Conservation (phyloP, 2,797 vertebrate species). For the Pseudocheirus occidentalis region DNA sequence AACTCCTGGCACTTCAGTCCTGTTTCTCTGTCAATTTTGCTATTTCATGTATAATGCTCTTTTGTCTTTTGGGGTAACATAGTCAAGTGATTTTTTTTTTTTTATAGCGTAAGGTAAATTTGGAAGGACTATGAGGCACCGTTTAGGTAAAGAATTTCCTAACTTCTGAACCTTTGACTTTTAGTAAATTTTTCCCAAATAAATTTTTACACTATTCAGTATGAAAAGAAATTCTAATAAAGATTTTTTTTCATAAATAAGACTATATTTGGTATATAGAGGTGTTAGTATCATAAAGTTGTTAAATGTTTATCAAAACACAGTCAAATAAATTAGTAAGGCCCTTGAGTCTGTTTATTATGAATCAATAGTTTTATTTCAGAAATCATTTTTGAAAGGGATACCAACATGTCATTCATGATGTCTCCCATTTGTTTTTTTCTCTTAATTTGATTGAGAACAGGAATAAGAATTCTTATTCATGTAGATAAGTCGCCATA, state of each 20-base stretch:
- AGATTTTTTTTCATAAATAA: background rate
- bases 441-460: background rate
- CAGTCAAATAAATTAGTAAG: background rate
- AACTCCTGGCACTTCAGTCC: background rate
- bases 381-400: background rate
- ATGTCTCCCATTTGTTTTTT: background rate
- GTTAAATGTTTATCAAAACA: background rate
- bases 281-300: background rate
- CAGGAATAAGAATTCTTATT: background rate
- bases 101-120: background rate
- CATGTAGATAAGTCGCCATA: background rate
- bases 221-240: background rate
- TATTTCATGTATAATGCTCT: background rate
- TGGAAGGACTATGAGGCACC: background rate
- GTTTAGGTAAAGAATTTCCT: background rate
- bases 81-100: background rate
- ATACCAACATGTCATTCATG: background rate
- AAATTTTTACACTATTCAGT: too few species aligned
- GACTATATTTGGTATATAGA: background rate
- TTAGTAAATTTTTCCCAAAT: too few species aligned
- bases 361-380: background rate
- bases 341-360: background rate
- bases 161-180: too few species aligned
- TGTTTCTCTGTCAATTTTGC: background rate
- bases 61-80: background rate